Evolutionary conservation across 2,113 vertebrate species (phyloP).

Genomic region (Mesembrinibis cayennensis): DNA sequence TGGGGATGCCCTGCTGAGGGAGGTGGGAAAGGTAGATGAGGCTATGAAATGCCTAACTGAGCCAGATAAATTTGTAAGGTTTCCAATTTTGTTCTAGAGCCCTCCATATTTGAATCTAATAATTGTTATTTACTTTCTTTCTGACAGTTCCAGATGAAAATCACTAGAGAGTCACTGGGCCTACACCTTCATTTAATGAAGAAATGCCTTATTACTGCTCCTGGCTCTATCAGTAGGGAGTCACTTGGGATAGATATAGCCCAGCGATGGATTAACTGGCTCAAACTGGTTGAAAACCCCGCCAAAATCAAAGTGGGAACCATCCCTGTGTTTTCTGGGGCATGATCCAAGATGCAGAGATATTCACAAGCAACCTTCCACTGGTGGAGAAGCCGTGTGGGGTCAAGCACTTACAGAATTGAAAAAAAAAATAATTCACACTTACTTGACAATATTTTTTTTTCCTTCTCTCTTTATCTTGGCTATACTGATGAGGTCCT

Average conservation of each 20-base stretch:
- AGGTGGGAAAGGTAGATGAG: background rate
- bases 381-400: rapidly evolving
- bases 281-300: background rate
- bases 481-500: background rate
- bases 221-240: background rate
- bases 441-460: background rate
- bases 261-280: background rate
- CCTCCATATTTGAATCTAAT: background rate
- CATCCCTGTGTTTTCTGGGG: background rate
- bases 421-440: background rate
- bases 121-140: background rate
- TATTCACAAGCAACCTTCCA: background rate
- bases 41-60: background rate
- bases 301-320: background rate
- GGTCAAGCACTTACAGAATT: rapidly evolving
- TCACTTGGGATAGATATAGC: background rate
- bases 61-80: rapidly evolving
- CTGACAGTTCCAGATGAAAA: background rate
- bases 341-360: background rate
- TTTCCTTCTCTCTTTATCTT: background rate
- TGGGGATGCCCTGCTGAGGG: background rate
- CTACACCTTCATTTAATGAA: background rate
- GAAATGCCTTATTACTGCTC: background rate
- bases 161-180: background rate
- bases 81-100: background rate